phyloP scores from a whole-genome alignment of 2,888 invertebrate species.

The Spisula solida region DNA sequence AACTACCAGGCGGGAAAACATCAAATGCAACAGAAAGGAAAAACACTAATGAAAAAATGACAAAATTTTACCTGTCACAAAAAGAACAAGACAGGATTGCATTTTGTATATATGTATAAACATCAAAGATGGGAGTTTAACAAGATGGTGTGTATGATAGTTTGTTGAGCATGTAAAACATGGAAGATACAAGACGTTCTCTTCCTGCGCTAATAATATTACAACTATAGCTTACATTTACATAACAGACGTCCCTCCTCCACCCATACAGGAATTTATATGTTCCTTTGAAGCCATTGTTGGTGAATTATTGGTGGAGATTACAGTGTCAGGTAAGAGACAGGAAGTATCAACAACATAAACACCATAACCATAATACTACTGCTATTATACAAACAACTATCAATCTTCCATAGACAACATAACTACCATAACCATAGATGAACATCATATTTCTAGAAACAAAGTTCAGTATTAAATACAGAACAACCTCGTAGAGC shows the following conservation, averaged over 20 bases:
- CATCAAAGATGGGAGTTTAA: not conserved
- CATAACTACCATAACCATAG: no score
- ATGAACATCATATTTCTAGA: no score
- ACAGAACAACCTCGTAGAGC: no score
- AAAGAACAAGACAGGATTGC: conserved; percentile 6
- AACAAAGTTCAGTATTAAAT: no score
- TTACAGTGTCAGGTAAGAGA: no score
- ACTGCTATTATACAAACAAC: no score
- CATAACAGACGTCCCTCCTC: conserved; percentile 3
- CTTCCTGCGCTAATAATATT: conserved; percentile 14
- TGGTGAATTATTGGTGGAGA: not conserved
- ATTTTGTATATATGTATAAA: not conserved
- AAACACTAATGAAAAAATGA: not conserved
- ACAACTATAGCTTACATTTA: not conserved
- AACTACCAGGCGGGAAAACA: not conserved
- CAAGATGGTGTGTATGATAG: not conserved
- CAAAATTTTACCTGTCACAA: conserved; percentile 22
- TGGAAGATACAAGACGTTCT: not conserved
- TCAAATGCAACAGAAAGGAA: not conserved
- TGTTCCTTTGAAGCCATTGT: not conserved
- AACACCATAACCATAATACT: no score
- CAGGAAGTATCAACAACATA: no score
- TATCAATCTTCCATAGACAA: no score
- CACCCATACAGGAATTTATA: conserved; percentile 5
- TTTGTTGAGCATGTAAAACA: not conserved